Evolutionary conservation across 2,888 invertebrate species (phyloP).

Genomic region (Isotomurus palustris): DNA sequence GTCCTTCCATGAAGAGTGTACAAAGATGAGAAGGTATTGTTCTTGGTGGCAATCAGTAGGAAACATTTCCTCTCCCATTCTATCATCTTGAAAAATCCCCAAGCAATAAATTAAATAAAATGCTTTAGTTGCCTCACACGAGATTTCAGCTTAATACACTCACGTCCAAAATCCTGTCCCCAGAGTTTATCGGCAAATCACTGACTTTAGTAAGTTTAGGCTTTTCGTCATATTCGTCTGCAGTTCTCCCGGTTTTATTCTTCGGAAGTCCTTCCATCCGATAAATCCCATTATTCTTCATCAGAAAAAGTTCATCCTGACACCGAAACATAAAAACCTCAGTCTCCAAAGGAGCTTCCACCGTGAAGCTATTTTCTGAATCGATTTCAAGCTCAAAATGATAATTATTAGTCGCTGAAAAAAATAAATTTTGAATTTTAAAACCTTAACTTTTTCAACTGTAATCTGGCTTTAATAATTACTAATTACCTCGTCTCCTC

Average conservation of each 20-base stretch:
- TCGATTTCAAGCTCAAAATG: no score
- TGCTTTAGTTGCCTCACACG: neutral
- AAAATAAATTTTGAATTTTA: no score
- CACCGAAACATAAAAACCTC: slow-evolving; percentile 22
- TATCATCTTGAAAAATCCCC: slow-evolving; percentile 16
- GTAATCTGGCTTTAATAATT: no score
- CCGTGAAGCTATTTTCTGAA: no score
- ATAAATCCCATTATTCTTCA: slow-evolving; percentile 27
- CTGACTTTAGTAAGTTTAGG: slow-evolving; percentile 13
- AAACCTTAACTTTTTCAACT: no score
- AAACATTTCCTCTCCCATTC: slow-evolving; percentile 34
- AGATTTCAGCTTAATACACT: slow-evolving; percentile 1
- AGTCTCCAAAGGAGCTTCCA: slow-evolving; percentile 1
- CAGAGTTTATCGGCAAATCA: slow-evolving; percentile 14
- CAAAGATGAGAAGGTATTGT: slow-evolving; percentile 28
- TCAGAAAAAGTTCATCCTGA: slow-evolving; percentile 8
- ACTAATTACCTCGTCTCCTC: slow-evolving; percentile 31
- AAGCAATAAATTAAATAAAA: neutral
- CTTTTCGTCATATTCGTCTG: neutral
- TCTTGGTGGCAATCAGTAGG: slow-evolving; percentile 21
- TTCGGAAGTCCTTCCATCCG: slow-evolving; percentile 9
- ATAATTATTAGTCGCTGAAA: no score
- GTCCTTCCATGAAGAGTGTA: slow-evolving; percentile 21
- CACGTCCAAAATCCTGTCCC: slow-evolving; percentile 31
- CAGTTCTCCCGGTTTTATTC: neutral